Percentiles rank a stretch among this genome's conserved stretches.
Evolutionary conservation across 2,113 vertebrate genomes (phyloP).

Genomic region (Deroptyus accipitrinus): DNA sequence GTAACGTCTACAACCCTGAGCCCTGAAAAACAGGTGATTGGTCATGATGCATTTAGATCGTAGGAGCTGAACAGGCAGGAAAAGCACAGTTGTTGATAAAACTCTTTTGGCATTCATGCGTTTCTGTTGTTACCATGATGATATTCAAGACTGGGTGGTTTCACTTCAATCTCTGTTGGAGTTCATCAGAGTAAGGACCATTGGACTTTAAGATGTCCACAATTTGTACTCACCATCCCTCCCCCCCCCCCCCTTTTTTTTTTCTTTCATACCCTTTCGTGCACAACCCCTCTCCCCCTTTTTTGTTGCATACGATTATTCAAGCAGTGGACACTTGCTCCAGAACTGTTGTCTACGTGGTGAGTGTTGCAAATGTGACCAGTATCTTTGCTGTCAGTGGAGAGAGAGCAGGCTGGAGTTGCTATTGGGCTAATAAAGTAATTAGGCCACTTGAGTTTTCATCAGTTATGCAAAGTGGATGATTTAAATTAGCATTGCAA

Average conservation of each 20-base stretch:
- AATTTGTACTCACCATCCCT: not conserved
- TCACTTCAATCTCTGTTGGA: not conserved
- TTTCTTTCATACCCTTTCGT: not conserved
- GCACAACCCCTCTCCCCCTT: not conserved
- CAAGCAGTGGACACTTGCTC: not conserved
- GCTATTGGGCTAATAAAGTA: not conserved
- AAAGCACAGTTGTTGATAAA: not conserved
- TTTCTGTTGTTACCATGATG: not conserved
- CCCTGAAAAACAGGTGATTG: not conserved
- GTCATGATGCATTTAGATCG: not conserved
- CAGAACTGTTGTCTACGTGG: not conserved
- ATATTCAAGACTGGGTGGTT: not conserved
- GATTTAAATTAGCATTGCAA: not conserved
- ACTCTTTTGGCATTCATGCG: not conserved
- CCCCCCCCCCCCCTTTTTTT: not conserved
- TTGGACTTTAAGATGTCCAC: not conserved
- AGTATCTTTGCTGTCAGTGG: not conserved
- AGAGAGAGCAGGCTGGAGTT: not conserved
- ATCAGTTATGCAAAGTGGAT: not conserved
- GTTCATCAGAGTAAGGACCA: not conserved
- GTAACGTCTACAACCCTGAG: not conserved
- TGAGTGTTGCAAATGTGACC: not conserved
- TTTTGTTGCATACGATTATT: not conserved
- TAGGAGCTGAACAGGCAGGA: not conserved
- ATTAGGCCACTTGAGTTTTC: not conserved